phyloP scores from a whole-genome alignment of 2,113 vertebrate species.

The Erythrocercus mccallii region DNA sequence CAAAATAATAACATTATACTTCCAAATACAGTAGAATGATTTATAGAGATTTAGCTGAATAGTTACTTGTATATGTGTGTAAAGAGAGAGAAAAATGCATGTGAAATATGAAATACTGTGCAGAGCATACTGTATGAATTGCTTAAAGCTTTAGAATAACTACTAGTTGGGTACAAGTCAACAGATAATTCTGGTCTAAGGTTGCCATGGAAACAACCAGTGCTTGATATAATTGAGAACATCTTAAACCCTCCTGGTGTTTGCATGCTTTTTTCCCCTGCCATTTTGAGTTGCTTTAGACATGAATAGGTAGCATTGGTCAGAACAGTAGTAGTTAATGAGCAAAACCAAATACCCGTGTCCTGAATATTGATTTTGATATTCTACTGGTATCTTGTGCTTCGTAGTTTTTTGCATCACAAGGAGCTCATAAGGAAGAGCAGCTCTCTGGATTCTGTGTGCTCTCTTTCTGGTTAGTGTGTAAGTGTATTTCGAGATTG shows the following conservation, averaged over 20 bases:
- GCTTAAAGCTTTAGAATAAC: constrained; percentile 72
- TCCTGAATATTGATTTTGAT: constrained; percentile 65
- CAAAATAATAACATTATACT: constrained; percentile 1
- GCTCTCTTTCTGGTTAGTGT: constrained; percentile 56
- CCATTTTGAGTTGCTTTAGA: constrained; percentile 79
- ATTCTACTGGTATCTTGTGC: constrained; percentile 57
- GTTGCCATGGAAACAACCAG: constrained; percentile 85
- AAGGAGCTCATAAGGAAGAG: constrained; percentile 66
- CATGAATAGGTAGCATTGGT: constrained; percentile 69
- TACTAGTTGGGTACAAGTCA: constrained; percentile 76
- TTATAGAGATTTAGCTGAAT: constrained; percentile 34
- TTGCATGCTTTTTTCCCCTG: constrained; percentile 72
- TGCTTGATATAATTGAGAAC: constrained; percentile 82
- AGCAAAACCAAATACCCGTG: constrained; percentile 34
- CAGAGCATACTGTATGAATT: constrained; percentile 59
- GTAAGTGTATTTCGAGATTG: constrained; percentile 41
- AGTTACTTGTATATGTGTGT: background rate
- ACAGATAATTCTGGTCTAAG: constrained; percentile 80
- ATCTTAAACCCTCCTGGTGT: constrained; percentile 80
- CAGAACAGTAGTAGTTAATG: constrained; percentile 59
- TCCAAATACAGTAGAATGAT: background rate
- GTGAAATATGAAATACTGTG: constrained; percentile 21
- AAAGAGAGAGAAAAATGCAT: background rate
- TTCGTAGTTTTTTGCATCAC: constrained; percentile 59
- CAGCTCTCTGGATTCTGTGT: constrained; percentile 66